Base-by-base conservation (phyloP, 2,113 vertebrate genomes). In the Entomyzon cyanotis region DNA sequence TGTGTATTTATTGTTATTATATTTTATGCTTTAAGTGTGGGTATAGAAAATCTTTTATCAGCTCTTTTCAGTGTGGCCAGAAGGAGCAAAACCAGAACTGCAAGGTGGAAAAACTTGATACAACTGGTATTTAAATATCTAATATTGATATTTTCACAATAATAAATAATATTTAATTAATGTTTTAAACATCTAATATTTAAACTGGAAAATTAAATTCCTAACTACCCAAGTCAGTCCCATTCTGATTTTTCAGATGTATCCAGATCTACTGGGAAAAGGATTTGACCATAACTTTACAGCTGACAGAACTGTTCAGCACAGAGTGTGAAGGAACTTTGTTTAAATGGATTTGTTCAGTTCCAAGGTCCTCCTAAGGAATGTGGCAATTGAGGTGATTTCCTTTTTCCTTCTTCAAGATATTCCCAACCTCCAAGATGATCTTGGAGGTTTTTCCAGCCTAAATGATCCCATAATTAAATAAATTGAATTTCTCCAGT, bases 391-490 rank as follows among this genome's bases (percentile, higher is more conserved):
- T 12, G 22, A 33, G 15, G 10, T 10, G 35, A 2, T 41, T 69
- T 56, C 62, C 21, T 49, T 47, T 39, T 39, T 9, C 44, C 30
- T 30, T 18, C 21, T 8, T 30, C 30, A 15, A 27, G 64, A 4
- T 7, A 15, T 59, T 68, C 74, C 35, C 63, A 35, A 1, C 21
- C 1, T n/a, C n/a, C n/a, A n/a, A 2, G n/a, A 15, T 6, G 50
- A 47, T 25, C 41, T 20, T 2, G 35, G 50, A 20, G 49, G 7
- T 2, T 37, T 4, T 53, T 33, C 46, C 81, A 84, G 81, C 56
- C 67, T 2, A 0, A 9, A 1, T 0, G 5, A 9, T 25, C 11
- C 39, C 14, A 2, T 3, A 2, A 8, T 39, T 10, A 39, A 39
- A 39, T 39, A 39, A 39, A 1, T 39, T 24, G 59, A 16, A 16